These are phyloP conservation scores for Halcyon smyrnensis DNA, from an alignment of 2,797 vertebrate genomes.

Conservation along the genomic window DNA sequence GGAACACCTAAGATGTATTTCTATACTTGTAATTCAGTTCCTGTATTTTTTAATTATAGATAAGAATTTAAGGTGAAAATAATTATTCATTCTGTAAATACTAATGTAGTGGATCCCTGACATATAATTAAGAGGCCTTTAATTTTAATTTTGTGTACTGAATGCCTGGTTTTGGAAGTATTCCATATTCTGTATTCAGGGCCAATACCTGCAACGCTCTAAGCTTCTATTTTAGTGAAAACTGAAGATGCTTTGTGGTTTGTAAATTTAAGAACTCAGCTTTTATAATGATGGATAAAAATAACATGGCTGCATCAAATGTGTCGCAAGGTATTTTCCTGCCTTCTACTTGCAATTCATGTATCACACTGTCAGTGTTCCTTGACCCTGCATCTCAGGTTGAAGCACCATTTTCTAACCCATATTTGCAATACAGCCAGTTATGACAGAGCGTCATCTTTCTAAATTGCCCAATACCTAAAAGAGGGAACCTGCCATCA, in stretches of 20 bases:
- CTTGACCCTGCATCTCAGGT: not conserved
- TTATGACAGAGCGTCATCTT: not conserved
- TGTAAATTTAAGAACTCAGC: not conserved
- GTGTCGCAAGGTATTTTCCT: not conserved
- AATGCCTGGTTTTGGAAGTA: not conserved
- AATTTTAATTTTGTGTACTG: conserved; percentile 52
- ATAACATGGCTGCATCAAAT: not conserved
- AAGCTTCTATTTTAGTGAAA: not conserved
- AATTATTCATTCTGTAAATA: conserved; percentile 57
- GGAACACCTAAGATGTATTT: conserved; percentile 54
- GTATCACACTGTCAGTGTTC: not conserved
- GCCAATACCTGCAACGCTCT: not conserved
- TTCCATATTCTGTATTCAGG: not conserved
- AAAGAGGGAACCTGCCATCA: not conserved
- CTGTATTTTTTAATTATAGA: conserved; percentile 66
- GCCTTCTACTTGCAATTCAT: fast-evolving
- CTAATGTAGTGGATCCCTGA: conserved; percentile 20
- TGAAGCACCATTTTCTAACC: not conserved
- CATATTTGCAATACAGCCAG: not conserved
- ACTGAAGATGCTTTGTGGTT: not conserved
- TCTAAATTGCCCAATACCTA: not conserved
- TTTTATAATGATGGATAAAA: not conserved
- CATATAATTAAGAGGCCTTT: conserved; percentile 62
- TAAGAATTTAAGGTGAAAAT: conserved; percentile 70
- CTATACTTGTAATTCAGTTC: conserved; percentile 42